Conservation (phyloP, 2,888 invertebrate species). For the Caenorhabditis sulstoni region DNA sequence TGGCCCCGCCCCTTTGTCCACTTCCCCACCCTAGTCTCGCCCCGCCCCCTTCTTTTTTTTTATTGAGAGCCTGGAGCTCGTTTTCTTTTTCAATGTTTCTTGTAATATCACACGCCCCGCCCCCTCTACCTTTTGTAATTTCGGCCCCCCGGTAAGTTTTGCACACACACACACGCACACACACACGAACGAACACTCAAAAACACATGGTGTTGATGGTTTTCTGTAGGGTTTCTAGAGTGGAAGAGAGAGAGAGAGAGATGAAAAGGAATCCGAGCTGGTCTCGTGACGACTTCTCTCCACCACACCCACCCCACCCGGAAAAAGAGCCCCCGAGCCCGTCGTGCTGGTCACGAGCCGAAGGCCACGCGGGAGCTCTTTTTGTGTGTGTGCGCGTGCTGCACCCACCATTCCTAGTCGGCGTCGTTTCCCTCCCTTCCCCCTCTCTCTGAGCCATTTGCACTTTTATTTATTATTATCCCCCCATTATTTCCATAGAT, state of each 20-base stretch:
- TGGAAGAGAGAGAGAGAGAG: background rate
- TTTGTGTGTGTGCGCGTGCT: too few species aligned
- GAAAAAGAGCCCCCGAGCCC: background rate
- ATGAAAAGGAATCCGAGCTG: conserved; percentile 30
- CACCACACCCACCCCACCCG: background rate
- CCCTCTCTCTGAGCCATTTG: background rate
- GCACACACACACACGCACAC: too few species aligned
- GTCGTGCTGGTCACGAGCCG: background rate
- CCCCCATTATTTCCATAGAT: conserved; percentile 14
- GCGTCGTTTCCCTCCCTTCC: conserved; percentile 6
- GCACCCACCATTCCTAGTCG: too few species aligned
- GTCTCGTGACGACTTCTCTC: conserved; percentile 6
- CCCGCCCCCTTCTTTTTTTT: conserved; percentile 20
- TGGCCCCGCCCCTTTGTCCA: conserved; percentile 19
- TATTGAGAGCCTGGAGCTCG: conserved; percentile 52
- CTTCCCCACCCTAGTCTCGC: background rate
- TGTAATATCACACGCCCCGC: background rate
- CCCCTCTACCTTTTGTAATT: conserved; percentile 24
- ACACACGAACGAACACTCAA: too few species aligned
- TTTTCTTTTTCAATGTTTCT: conserved; percentile 22
- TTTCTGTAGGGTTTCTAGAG: conserved; percentile 18
- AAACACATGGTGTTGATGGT: conserved; percentile 21
- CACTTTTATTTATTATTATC: conserved; percentile 23
- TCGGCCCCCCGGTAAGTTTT: conserved; percentile 2
- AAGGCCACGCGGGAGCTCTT: too few species aligned